Conservation (phyloP, 2,888 invertebrate genomes). For the Drosophila buzzatii region DNA sequence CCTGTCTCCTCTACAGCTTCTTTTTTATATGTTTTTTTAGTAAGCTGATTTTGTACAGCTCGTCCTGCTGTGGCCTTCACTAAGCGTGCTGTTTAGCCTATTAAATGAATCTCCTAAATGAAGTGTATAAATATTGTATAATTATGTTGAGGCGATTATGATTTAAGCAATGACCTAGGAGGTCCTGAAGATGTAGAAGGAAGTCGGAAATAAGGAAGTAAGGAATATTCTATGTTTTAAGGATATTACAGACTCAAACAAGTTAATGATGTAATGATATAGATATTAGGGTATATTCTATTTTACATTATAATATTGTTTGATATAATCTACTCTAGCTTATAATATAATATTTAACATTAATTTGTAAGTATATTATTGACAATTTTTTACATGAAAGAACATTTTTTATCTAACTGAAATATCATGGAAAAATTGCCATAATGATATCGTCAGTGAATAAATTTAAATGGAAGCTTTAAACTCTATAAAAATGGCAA, state of each 20-base stretch:
- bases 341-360: no score
- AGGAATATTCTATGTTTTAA: background rate
- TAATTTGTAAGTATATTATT: no score
- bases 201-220: background rate
- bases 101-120: constrained; percentile 73
- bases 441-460: no score
- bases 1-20: background rate
- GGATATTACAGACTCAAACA: background rate
- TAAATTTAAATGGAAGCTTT: no score
- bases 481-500: no score
- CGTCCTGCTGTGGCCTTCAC: constrained; percentile 27
- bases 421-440: no score
- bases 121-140: constrained; percentile 72
- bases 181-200: constrained; percentile 7
- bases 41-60: constrained; percentile 59
- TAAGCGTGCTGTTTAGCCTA: constrained; percentile 74
- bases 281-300: background rate
- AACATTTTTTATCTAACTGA: no score
- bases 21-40: constrained; percentile 3
- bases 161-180: constrained; percentile 2
- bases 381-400: no score
- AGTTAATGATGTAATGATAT: background rate
- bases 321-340: no score
- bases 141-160: constrained; percentile 54
- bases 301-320: background rate